phyloP scores from a whole-genome alignment of 2,888 invertebrate genomes.

The Eilema sororculum region DNA sequence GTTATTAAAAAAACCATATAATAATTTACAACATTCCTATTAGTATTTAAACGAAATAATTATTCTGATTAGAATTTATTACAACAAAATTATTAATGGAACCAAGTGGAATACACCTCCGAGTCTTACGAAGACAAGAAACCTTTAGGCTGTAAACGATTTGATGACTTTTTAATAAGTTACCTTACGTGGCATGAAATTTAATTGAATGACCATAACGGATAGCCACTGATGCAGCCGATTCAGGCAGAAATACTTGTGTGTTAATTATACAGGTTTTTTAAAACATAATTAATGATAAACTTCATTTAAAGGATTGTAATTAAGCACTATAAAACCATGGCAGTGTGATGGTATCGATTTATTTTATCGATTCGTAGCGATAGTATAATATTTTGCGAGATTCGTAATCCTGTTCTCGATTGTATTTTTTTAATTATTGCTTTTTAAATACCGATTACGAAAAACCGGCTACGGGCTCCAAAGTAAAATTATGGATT shows the following conservation, averaged over 20 bases:
- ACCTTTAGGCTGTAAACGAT: conserved; percentile 62
- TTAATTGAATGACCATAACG: conserved; percentile 61
- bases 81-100: conserved; percentile 26
- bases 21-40: conserved; percentile 39
- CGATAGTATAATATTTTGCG: neutral
- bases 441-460: neutral
- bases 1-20: conserved; percentile 34
- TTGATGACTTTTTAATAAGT: conserved; percentile 71
- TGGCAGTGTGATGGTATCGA: conserved; percentile 5
- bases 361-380: conserved; percentile 11
- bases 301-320: conserved; percentile 2
- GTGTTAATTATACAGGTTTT: conserved; percentile 46
- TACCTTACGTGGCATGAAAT: conserved; percentile 58
- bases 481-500: too few species aligned
- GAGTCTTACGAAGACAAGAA: conserved; percentile 43
- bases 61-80: conserved; percentile 45
- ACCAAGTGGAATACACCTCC: conserved; percentile 54
- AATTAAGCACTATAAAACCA: conserved; percentile 19
- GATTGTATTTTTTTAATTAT: neutral
- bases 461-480: neutral
- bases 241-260: conserved; percentile 38
- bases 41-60: conserved; percentile 38
- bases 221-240: conserved; percentile 40
- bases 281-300: conserved; percentile 21
- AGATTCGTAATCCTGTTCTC: neutral